phyloP scores from a whole-genome alignment of 2,113 vertebrate genomes.

The Corapipo altera region DNA sequence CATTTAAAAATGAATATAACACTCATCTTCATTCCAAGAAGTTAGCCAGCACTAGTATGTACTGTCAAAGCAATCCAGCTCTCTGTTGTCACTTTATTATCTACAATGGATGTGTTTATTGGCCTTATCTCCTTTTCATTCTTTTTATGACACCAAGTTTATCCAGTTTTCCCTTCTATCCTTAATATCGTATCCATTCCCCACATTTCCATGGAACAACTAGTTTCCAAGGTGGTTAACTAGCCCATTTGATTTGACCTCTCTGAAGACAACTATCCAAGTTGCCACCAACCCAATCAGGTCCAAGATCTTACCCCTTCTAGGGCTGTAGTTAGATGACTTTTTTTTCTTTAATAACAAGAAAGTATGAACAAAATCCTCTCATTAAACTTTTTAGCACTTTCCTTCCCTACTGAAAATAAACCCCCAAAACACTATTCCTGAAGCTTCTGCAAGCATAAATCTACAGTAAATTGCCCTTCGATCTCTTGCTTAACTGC shows the following conservation, averaged over 20 bases:
- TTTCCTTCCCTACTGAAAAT: neutral
- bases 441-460: neutral
- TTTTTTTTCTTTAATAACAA: neutral
- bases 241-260: neutral
- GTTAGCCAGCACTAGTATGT: neutral
- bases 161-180: neutral
- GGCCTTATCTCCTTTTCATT: neutral
- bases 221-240: neutral
- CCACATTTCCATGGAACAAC: neutral
- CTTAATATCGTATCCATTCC: neutral
- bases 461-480: neutral
- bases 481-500: neutral
- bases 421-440: neutral
- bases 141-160: neutral
- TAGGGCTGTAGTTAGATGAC: neutral
- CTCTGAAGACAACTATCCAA: neutral
- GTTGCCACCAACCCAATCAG: neutral
- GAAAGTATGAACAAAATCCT: fast-evolving
- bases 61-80: neutral
- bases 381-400: neutral
- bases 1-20: neutral
- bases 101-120: neutral
- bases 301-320: neutral
- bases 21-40: neutral
- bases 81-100: neutral